These are phyloP conservation scores for Drosophila subsilvestris DNA, from an alignment of 2,888 invertebrate genomes.

Conservation along the genomic window DNA sequence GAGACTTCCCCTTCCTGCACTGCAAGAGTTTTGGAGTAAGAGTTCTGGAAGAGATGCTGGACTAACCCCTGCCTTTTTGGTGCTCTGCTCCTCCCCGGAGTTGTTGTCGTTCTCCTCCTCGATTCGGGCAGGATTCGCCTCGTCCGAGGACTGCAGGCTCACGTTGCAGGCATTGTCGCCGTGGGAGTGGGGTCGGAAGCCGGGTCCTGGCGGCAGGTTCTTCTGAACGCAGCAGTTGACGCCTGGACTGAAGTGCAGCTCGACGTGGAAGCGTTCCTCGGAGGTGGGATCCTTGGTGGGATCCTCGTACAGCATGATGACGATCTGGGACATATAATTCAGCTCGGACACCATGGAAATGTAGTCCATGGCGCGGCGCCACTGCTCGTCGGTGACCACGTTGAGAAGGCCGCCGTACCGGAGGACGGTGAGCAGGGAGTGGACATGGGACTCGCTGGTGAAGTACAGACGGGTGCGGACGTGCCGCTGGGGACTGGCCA, in stretches of 20 bases:
- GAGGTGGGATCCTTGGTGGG: constrained; percentile 97
- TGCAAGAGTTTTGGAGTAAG: neutral
- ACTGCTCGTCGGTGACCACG: constrained; percentile 96
- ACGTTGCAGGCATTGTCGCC: constrained; percentile 87
- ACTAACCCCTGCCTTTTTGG: constrained; percentile 68
- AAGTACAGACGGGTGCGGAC: constrained; percentile 99
- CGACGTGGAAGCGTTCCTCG: constrained; percentile 98
- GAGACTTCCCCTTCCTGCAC: neutral
- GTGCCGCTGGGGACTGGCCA: constrained; percentile 98
- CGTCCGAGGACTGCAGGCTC: constrained; percentile 86
- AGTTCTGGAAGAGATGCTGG: neutral
- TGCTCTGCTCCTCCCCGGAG: constrained; percentile 77
- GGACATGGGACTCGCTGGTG: constrained; percentile 99
- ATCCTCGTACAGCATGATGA: constrained; percentile 99
- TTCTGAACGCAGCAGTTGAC: constrained; percentile 98
- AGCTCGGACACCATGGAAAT: constrained; percentile 98
- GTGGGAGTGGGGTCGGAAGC: constrained; percentile 95
- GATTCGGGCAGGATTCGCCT: constrained; percentile 88
- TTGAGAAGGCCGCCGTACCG: constrained; percentile 95
- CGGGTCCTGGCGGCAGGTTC: constrained; percentile 96
- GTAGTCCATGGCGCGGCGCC: constrained; percentile 99
- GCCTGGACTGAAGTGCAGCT: constrained; percentile 99
- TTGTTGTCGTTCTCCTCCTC: constrained; percentile 88
- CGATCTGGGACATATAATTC: constrained; percentile 99
- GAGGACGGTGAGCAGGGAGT: constrained; percentile 97